These are phyloP conservation scores for Hermetia illucens DNA, from an alignment of 1,140 invertebrate genomes.

Conservation along the genomic window DNA sequence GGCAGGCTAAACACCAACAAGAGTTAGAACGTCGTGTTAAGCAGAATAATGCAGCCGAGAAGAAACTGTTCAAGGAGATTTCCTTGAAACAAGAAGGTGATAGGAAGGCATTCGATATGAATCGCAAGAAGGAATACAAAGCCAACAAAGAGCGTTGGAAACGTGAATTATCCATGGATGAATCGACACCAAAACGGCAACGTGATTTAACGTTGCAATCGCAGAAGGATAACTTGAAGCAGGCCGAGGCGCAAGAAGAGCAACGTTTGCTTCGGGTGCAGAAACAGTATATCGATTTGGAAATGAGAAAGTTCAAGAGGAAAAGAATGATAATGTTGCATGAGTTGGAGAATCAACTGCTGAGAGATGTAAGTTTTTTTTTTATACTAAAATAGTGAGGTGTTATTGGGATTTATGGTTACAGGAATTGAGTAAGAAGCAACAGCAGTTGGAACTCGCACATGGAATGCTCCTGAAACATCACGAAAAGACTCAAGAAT, in stretches of 20 bases:
- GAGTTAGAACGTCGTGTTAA: conserved; percentile 82
- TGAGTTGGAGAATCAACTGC: conserved; percentile 77
- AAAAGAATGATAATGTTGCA: conserved; percentile 79
- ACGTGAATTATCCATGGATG: conserved; percentile 80
- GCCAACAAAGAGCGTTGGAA: conserved; percentile 94
- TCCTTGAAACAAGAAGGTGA: conserved; percentile 78
- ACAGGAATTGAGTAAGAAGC: conserved; percentile 85
- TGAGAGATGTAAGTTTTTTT: conserved; percentile 64
- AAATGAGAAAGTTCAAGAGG: conserved; percentile 84
- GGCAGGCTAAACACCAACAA: conserved; percentile 64
- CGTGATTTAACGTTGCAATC: conserved; percentile 76
- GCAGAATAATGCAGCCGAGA: conserved; percentile 76
- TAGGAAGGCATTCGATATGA: conserved; percentile 65
- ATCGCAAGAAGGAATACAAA: conserved; percentile 97
- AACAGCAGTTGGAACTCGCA: conserved; percentile 87
- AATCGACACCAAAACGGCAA: conserved; percentile 82
- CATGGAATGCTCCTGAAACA: conserved; percentile 91
- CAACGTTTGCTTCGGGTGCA: conserved; percentile 72
- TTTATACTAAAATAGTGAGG: conserved; percentile 1
- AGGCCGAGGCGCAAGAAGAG: conserved; percentile 83
- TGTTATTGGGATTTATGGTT: conserved; percentile 5
- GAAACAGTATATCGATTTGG: conserved; percentile 80
- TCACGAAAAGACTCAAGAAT: conserved; percentile 91
- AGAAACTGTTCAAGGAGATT: conserved; percentile 90
- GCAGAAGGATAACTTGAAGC: conserved; percentile 85